These are phyloP conservation scores for Scaptomyza flava DNA, from an alignment of 2,888 invertebrate species.

Conservation along the genomic window DNA sequence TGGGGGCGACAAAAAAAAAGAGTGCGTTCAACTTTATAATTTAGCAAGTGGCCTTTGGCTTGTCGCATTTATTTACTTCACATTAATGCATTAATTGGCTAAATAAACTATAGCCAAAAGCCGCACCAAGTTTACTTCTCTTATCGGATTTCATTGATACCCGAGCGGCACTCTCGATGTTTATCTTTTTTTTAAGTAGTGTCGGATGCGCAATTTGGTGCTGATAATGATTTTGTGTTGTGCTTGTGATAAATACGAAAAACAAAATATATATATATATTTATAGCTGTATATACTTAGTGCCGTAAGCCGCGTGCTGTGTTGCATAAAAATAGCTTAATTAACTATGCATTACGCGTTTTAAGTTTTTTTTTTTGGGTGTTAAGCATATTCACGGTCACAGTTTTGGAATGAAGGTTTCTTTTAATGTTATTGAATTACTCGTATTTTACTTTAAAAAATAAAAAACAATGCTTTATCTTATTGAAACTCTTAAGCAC, in stretches of 20 bases:
- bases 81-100: conserved; percentile 52
- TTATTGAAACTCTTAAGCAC: not conserved
- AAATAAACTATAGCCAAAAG: conserved; percentile 32
- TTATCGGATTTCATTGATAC: conserved; percentile 67
- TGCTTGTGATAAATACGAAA: conserved; percentile 27
- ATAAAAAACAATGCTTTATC: no score
- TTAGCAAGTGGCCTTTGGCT: conserved; percentile 31
- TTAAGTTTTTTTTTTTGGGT: conserved; percentile 21
- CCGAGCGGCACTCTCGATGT: conserved; percentile 27
- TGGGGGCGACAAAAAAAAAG: not conserved
- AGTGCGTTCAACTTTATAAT: conserved; percentile 50
- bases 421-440: conserved; percentile 24
- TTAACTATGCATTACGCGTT: conserved; percentile 64
- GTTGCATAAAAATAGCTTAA: conserved; percentile 69
- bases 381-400: conserved; percentile 69
- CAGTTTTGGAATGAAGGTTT: conserved; percentile 55
- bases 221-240: conserved; percentile 58
- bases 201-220: conserved; percentile 62
- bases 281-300: conserved; percentile 9
- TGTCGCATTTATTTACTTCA: conserved; percentile 21
- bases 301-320: conserved; percentile 35
- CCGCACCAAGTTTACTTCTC: conserved; percentile 22
- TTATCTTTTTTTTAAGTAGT: conserved; percentile 43
- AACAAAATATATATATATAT: not conserved
- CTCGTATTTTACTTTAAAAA: not conserved